phyloP scores from a whole-genome alignment of 1,140 invertebrate species.

The Lasaia peninsularis region DNA sequence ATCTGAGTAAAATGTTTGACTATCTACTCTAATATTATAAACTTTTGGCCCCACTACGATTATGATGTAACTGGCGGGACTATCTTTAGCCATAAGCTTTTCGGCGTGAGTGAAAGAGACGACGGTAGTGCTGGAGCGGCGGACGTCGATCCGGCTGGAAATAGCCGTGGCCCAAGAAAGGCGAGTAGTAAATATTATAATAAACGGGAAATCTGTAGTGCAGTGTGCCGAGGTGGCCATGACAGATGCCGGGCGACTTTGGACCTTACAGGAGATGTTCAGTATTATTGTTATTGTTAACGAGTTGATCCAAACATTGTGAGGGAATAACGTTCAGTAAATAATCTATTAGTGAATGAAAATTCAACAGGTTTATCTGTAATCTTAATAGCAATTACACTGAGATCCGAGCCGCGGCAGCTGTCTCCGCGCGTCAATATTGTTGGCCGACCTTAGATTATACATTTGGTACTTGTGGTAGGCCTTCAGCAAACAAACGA shows the following conservation, averaged over 20 bases:
- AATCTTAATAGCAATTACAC: constrained; percentile 15
- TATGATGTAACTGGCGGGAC: constrained; percentile 66
- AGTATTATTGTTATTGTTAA: constrained; percentile 29
- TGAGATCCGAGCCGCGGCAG: constrained; percentile 24
- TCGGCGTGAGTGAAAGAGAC: constrained; percentile 48
- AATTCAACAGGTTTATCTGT: neutral
- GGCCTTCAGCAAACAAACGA: neutral
- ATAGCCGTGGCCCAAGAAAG: constrained; percentile 79
- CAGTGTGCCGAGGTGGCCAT: constrained; percentile 72
- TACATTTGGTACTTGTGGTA: neutral
- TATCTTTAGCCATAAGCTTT: constrained; percentile 61
- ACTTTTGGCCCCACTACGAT: constrained; percentile 66
- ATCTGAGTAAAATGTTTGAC: constrained; percentile 70
- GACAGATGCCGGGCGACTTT: constrained; percentile 41
- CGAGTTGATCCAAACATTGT: constrained; percentile 1
- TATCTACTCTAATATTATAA: constrained; percentile 78
- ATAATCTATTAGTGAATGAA: neutral
- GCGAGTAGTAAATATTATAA: constrained; percentile 76
- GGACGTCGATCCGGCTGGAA: constrained; percentile 66
- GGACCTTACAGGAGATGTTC: constrained; percentile 28
- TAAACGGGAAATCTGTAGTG: constrained; percentile 76
- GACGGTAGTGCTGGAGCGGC: constrained; percentile 48
- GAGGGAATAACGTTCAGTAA: neutral
- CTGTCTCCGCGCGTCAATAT: constrained; percentile 22
- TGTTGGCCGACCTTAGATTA: constrained; percentile 9